phyloP scores from a whole-genome alignment of 1,140 invertebrate species.

The Gyrodactylus bullatarudis region DNA sequence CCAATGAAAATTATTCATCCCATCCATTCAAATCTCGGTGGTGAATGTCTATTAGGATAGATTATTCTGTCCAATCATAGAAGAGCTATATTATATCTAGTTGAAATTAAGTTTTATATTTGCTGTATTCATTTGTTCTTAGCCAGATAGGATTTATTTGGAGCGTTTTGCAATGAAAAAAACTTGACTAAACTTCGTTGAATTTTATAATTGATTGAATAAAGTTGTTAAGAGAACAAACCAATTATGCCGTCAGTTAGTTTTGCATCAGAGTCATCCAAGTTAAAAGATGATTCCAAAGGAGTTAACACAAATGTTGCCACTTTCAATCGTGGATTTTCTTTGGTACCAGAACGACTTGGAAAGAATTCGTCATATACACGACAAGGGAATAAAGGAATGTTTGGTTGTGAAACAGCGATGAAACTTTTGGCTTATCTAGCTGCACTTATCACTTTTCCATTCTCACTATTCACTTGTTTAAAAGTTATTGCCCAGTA shows the following conservation, averaged over 20 bases:
- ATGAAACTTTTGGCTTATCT: not conserved
- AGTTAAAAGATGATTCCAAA: not conserved
- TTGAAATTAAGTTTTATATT: too few relatives aligned
- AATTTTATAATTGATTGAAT: too few relatives aligned
- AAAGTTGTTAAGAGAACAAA: too few relatives aligned
- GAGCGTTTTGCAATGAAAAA: too few relatives aligned
- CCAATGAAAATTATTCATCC: too few relatives aligned
- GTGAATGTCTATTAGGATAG: too few relatives aligned
- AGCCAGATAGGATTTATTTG: too few relatives aligned
- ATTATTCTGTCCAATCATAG: too few relatives aligned
- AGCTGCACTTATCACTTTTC: constrained; percentile 1
- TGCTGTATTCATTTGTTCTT: too few relatives aligned
- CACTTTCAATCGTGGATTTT: not conserved
- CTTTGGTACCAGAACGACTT: not conserved
- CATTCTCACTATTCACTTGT: constrained; percentile 4
- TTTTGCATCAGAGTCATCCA: not conserved
- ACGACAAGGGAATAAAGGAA: not conserved
- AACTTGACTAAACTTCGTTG: too few relatives aligned
- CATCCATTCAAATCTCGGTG: too few relatives aligned
- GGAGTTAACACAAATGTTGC: not conserved
- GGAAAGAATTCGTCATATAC: not conserved
- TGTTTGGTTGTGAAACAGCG: constrained; percentile 3
- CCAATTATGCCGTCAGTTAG: not conserved
- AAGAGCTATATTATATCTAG: too few relatives aligned
- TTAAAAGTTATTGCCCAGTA: constrained; percentile 11